Evolutionary conservation across 2,113 vertebrate genomes (phyloP).

Genomic region (Corythaixoides concolor): DNA sequence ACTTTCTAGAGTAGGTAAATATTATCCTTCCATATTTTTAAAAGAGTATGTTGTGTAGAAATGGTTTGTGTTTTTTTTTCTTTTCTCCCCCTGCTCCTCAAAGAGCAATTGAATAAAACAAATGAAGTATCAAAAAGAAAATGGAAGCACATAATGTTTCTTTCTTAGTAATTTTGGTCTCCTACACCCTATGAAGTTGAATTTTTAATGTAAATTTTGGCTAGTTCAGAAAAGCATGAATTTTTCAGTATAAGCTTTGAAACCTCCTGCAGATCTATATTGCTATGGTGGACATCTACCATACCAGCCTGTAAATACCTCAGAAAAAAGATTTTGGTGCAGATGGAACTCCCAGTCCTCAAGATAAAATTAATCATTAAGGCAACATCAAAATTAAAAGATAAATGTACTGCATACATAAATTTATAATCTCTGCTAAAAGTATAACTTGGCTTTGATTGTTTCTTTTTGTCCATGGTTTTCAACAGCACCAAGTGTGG

Average conservation of each 20-base stretch:
- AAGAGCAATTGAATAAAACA: neutral
- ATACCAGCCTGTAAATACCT: slow-evolving; percentile 5
- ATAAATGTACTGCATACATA: neutral
- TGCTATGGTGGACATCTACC: neutral
- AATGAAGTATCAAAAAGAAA: neutral
- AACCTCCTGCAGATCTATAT: neutral
- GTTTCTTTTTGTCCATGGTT: neutral
- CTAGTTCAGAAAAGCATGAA: neutral
- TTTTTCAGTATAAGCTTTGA: neutral
- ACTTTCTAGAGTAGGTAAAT: neutral
- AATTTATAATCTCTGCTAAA: neutral
- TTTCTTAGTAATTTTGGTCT: neutral
- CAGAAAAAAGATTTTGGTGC: neutral
- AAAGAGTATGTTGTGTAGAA: neutral
- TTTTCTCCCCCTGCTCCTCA: accelerated
- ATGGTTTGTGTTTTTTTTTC: neutral
- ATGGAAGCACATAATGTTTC: neutral
- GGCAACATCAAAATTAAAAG: neutral
- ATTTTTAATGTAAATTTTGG: neutral
- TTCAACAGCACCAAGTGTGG: neutral
- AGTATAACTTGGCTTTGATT: neutral
- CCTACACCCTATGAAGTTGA: neutral
- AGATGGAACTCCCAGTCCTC: neutral
- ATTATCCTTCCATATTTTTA: neutral
- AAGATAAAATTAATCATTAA: slow-evolving; percentile 14